phyloP scores from a whole-genome alignment of 2,888 invertebrate species.

The Cantharis nigra region DNA sequence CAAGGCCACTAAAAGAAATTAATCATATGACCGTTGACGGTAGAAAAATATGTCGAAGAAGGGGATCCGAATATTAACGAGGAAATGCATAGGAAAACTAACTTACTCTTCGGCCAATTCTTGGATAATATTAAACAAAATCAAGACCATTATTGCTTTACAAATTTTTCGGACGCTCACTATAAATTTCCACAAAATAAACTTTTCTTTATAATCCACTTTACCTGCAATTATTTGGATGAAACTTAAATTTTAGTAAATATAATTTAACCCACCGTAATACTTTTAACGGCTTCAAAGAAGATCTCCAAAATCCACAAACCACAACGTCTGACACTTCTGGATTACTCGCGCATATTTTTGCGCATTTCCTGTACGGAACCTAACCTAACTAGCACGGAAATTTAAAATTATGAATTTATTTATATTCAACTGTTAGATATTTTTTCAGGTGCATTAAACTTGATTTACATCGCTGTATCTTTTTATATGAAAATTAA shows the following conservation, averaged over 20 bases:
- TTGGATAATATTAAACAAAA: not conserved
- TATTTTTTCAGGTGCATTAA: too few species aligned
- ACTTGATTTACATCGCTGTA: too few species aligned
- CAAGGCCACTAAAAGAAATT: not conserved
- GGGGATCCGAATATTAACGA: not conserved
- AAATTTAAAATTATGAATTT: too few species aligned
- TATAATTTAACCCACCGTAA: not conserved
- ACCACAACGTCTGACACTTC: not conserved
- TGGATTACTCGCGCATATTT: not conserved
- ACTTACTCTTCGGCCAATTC: not conserved
- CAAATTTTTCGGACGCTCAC: not conserved
- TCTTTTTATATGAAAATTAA: too few species aligned
- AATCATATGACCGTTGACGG: not conserved
- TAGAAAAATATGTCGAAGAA: not conserved
- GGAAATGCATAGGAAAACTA: not conserved
- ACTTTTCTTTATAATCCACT: not conserved
- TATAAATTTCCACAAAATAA: not conserved
- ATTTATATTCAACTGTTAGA: too few species aligned
- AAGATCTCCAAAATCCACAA: not conserved
- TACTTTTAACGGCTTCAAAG: not conserved
- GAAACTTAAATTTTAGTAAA: not conserved
- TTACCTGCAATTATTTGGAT: not conserved
- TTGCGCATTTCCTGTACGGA: not conserved
- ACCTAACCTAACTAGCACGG: not conserved
- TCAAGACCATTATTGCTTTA: not conserved